Conservation (phyloP, 2,888 invertebrate species). For the Clostera curtula region DNA sequence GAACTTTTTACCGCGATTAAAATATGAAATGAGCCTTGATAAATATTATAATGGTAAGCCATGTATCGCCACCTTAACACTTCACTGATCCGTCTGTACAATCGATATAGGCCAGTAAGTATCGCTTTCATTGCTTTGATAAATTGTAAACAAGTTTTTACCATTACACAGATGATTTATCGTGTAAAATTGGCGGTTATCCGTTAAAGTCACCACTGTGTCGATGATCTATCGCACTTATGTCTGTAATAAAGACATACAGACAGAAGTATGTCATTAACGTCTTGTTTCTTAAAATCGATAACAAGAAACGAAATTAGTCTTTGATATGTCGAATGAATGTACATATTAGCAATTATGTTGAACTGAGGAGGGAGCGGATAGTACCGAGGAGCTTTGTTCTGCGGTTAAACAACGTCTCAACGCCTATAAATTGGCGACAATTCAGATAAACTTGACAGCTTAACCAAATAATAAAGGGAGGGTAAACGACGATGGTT, state of each 20-base stretch:
- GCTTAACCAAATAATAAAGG: no score
- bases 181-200: slow-evolving; percentile 29
- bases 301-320: slow-evolving; percentile 18
- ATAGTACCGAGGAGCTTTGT: no score
- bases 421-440: no score
- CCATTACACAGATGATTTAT: slow-evolving; percentile 42
- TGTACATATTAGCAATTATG: no score
- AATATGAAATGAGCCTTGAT: no score
- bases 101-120: slow-evolving; percentile 42
- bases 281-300: slow-evolving; percentile 15
- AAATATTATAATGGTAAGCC: background rate
- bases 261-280: slow-evolving; percentile 20
- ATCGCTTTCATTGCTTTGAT: slow-evolving; percentile 37
- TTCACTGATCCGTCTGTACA: slow-evolving; percentile 23
- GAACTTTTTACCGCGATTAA: no score
- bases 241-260: slow-evolving; percentile 24
- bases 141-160: slow-evolving; percentile 45
- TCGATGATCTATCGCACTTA: slow-evolving; percentile 21
- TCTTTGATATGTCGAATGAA: no score
- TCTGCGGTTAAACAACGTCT: no score
- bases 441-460: no score
- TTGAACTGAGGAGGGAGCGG: no score
- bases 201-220: slow-evolving; percentile 17
- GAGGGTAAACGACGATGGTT: no score
- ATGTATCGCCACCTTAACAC: slow-evolving; percentile 15